phyloP scores from a whole-genome alignment of 2,888 invertebrate genomes.

The Melieria crassipennis region DNA sequence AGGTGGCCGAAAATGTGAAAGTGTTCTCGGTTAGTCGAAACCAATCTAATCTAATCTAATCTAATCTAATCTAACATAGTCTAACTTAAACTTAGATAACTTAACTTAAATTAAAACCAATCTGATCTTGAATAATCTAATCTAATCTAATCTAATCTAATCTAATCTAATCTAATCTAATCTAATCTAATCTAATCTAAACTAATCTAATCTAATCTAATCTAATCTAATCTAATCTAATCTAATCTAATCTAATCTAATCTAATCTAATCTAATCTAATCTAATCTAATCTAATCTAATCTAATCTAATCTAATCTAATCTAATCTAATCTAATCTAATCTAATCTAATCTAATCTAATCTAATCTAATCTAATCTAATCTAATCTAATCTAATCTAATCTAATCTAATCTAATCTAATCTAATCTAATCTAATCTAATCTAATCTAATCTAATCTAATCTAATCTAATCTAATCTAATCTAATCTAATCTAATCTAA shows the following conservation, averaged over 20 bases:
- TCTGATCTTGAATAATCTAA: background rate
- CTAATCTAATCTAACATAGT: no score
- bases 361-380: slow-evolving; percentile 14
- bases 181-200: slow-evolving; percentile 16
- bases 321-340: slow-evolving; percentile 16
- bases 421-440: slow-evolving; percentile 16
- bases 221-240: slow-evolving; percentile 16
- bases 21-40: no score
- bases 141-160: slow-evolving; percentile 5
- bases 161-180: slow-evolving; percentile 14
- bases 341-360: slow-evolving; percentile 16
- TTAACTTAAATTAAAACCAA: no score
- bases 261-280: slow-evolving; percentile 14
- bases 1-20: no score
- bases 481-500: background rate
- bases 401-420: slow-evolving; percentile 16
- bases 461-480: slow-evolving; percentile 15
- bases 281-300: slow-evolving; percentile 16
- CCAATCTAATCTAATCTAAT: no score
- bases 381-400: slow-evolving; percentile 16
- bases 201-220: slow-evolving; percentile 14
- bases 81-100: no score
- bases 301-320: slow-evolving; percentile 16
- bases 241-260: slow-evolving; percentile 16
- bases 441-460: slow-evolving; percentile 14